These are phyloP conservation scores for Ciconia boyciana DNA, from an alignment of 2,113 vertebrate genomes.

Conservation along the genomic window DNA sequence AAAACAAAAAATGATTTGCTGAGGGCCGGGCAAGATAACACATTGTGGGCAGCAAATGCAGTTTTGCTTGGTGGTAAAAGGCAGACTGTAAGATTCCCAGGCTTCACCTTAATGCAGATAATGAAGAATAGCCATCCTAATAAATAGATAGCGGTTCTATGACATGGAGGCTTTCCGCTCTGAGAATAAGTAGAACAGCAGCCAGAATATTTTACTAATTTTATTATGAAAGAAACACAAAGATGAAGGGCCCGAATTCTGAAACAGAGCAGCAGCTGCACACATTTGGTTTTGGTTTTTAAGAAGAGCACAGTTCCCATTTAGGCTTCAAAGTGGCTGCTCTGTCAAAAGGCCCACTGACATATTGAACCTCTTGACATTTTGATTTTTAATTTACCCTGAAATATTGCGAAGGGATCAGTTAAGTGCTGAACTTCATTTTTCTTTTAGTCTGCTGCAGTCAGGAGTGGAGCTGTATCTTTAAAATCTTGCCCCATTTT, in stretches of 20 bases:
- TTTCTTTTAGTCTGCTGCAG: conserved; percentile 38
- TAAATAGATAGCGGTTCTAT: neutral
- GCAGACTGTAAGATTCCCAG: neutral
- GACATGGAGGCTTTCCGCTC: neutral
- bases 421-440: conserved; percentile 53
- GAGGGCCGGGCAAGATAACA: neutral
- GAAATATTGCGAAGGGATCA: conserved; percentile 19
- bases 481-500: conserved; percentile 60
- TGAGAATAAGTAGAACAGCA: neutral
- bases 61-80: neutral
- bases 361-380: conserved; percentile 62
- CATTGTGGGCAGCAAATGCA: accelerated
- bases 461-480: conserved; percentile 29
- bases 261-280: conserved; percentile 14
- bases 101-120: neutral
- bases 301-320: conserved; percentile 8
- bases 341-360: conserved; percentile 50
- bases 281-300: conserved; percentile 28
- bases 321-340: conserved; percentile 44
- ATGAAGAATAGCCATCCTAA: neutral
- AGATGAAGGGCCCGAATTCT: neutral
- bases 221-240: neutral
- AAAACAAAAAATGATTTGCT: conserved; percentile 12
- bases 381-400: conserved; percentile 61
- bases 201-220: conserved; percentile 27